A percentile compares a stretch with the other conserved stretches of the same genome.
These are phyloP conservation scores for Dendrocincla tyrannina DNA, from an alignment of 2,797 vertebrate species.

Conservation along the genomic window DNA sequence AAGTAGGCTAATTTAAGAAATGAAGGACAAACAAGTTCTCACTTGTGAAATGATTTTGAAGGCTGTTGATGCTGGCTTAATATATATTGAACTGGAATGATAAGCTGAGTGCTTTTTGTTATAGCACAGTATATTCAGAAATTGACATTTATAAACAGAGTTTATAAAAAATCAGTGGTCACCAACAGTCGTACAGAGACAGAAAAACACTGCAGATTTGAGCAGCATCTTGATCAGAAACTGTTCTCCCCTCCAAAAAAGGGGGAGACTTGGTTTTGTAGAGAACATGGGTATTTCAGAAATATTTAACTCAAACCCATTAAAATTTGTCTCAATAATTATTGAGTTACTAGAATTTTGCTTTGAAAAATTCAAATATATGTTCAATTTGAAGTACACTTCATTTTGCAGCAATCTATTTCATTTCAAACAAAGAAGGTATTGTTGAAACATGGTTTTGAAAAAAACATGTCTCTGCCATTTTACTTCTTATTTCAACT, in stretches of 20 bases:
- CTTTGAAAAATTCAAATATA: background rate
- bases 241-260: background rate
- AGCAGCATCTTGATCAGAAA: background rate
- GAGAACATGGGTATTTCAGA: background rate
- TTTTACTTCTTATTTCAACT: background rate
- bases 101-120: background rate
- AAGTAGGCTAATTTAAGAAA: background rate
- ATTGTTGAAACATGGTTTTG: background rate
- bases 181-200: background rate
- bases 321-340: background rate
- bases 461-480: background rate
- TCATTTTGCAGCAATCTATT: background rate
- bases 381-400: background rate
- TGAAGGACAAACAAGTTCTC: background rate
- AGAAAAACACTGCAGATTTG: background rate
- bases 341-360: background rate
- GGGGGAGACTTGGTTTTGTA: background rate
- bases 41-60: background rate
- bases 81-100: background rate
- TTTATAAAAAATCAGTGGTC: background rate
- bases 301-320: background rate
- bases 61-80: background rate
- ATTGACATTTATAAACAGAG: background rate
- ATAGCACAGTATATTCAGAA: background rate
- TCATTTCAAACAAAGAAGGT: background rate